A percentile compares a stretch with the other conserved stretches of the same genome.
Evolutionary conservation across 2,113 vertebrate genomes (phyloP).

Genomic region (Aspidoscelis tigris): DNA sequence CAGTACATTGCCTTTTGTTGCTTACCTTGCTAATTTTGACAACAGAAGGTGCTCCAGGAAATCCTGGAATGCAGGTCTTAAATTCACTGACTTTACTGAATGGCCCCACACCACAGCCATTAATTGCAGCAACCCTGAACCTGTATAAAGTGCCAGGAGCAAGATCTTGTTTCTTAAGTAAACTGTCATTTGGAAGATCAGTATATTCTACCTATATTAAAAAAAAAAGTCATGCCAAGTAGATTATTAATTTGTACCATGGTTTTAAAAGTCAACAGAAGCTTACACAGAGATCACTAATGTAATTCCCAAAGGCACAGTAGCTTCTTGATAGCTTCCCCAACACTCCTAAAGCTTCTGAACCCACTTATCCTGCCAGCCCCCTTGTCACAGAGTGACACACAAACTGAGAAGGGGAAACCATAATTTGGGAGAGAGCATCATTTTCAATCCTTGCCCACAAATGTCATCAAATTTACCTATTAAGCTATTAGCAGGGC

Average conservation of each 20-base stretch:
- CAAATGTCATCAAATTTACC: no score
- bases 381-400: no score
- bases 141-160: slow-evolving; percentile 88
- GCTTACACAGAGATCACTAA: not conserved
- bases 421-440: no score
- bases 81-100: slow-evolving; percentile 94
- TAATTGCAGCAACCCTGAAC: slow-evolving; percentile 94
- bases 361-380: no score
- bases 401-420: no score
- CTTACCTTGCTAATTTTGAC: slow-evolving; percentile 95
- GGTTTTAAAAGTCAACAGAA: slow-evolving; percentile 29
- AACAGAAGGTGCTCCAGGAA: slow-evolving; percentile 96
- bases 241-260: slow-evolving; percentile 26
- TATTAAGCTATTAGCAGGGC: no score
- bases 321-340: no score
- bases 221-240: slow-evolving; percentile 7
- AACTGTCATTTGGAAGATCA: slow-evolving; percentile 83
- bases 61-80: slow-evolving; percentile 96
- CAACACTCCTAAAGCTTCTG: no score
- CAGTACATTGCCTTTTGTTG: not conserved
- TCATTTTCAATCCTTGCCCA: no score
- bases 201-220: slow-evolving; percentile 77
- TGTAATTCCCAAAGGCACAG: no score
- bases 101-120: slow-evolving; percentile 88
- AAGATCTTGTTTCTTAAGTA: slow-evolving; percentile 86